Percentiles rank a stretch among this genome's conserved stretches.
Conservation (phyloP, 2,797 vertebrate species). For the Brotogeris chrysoptera region DNA sequence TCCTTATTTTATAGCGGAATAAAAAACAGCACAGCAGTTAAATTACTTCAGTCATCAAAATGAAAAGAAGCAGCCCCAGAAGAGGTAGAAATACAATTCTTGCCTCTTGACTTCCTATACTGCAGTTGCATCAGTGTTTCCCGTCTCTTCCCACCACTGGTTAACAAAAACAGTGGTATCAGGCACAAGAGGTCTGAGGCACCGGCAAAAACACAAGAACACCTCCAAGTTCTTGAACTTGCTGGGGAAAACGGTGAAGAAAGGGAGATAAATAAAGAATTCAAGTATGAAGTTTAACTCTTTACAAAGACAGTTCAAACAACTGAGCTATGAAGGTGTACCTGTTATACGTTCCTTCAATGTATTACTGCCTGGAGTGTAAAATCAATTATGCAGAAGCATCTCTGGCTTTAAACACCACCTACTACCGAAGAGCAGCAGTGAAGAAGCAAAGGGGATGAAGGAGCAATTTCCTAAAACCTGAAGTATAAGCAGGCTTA, state of each 20-base stretch:
- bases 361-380: not conserved
- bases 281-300: not conserved
- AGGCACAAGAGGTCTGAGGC: fast-evolving
- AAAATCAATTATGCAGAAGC: not conserved
- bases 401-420: not conserved
- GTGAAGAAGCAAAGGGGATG: not conserved
- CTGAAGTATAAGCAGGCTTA: not conserved
- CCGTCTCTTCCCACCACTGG: not conserved
- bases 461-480: not conserved
- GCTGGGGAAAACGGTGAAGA: not conserved
- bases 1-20: not conserved
- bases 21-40: not conserved
- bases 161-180: fast-evolving
- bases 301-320: not conserved
- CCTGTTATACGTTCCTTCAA: fast-evolving
- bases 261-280: fast-evolving
- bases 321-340: not conserved
- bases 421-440: not conserved
- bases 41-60: not conserved
- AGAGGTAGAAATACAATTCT: not conserved
- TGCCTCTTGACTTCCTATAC: not conserved
- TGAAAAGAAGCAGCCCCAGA: not conserved
- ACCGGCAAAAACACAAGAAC: not conserved
- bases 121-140: not conserved
- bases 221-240: not conserved